phyloP scores from a whole-genome alignment of 2,113 vertebrate species.

The Bos indicus region DNA sequence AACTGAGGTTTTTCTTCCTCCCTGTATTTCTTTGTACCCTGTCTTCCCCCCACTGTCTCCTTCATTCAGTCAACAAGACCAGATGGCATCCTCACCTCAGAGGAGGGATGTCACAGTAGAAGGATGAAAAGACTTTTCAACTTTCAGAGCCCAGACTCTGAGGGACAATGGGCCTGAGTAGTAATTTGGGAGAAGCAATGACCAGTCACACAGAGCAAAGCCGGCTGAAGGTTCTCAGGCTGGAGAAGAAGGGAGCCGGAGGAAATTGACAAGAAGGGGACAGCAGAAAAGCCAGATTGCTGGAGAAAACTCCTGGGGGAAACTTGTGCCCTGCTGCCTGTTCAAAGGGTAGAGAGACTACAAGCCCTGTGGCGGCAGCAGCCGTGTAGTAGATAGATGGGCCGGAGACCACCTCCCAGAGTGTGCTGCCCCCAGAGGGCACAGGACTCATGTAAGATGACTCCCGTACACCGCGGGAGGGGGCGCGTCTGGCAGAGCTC shows the following conservation, averaged over 20 bases:
- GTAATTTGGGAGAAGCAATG: background rate
- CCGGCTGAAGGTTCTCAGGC: background rate
- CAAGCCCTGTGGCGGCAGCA: background rate
- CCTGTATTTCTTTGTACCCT: background rate
- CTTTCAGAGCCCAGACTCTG: background rate
- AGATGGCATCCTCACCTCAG: constrained; percentile 32
- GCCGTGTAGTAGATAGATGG: background rate
- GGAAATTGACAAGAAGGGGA: background rate
- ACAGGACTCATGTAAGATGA: background rate
- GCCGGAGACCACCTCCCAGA: background rate
- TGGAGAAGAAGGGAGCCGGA: background rate
- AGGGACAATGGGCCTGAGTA: background rate
- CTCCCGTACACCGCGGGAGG: background rate
- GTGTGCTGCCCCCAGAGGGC: background rate
- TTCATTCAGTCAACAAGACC: background rate
- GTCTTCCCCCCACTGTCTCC: accelerated
- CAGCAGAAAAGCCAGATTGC: background rate
- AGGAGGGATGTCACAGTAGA: constrained; percentile 4
- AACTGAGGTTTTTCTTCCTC: background rate
- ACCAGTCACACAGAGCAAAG: background rate
- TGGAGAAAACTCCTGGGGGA: background rate
- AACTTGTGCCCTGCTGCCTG: background rate
- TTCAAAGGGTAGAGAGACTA: background rate
- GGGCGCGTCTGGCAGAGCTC: background rate
- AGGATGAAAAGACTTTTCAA: background rate